These are phyloP conservation scores for Apis cerana DNA, from an alignment of 1,140 invertebrate species.

Conservation along the genomic window DNA sequence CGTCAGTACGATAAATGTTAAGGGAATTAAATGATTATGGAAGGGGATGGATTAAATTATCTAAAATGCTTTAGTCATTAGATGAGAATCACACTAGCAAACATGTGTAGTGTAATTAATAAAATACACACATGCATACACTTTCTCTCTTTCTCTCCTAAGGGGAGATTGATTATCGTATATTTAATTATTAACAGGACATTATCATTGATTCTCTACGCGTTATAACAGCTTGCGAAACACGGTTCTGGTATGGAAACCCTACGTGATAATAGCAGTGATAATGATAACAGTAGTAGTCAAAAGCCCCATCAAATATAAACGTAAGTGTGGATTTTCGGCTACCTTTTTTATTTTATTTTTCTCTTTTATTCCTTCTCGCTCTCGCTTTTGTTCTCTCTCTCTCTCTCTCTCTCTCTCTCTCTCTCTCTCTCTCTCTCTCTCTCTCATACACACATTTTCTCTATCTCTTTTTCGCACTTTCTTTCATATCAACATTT, in stretches of 20 bases:
- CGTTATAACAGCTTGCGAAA: slow-evolving; percentile 45
- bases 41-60: slow-evolving; percentile 17
- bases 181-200: slow-evolving; percentile 46
- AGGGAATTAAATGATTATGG: background rate
- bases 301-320: slow-evolving; percentile 72
- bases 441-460: slow-evolving; percentile 10
- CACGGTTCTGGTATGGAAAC: slow-evolving; percentile 56
- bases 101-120: slow-evolving; percentile 23
- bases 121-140: slow-evolving; percentile 1
- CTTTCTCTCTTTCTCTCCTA: slow-evolving; percentile 1
- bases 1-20: slow-evolving; percentile 19
- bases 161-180: slow-evolving; percentile 36
- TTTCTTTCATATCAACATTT: slow-evolving; percentile 49
- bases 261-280: slow-evolving; percentile 66
- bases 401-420: slow-evolving; percentile 25
- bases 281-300: slow-evolving; percentile 74
- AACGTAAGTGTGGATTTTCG: slow-evolving; percentile 69
- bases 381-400: background rate
- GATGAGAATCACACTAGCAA: slow-evolving; percentile 5
- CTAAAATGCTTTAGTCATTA: slow-evolving; percentile 16
- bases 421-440: slow-evolving; percentile 17
- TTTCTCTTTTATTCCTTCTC: background rate
- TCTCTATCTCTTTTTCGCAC: slow-evolving; percentile 4
- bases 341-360: slow-evolving; percentile 55
- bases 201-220: slow-evolving; percentile 41